These are phyloP conservation scores for Phalacrocorax pelagicus DNA, from an alignment of 2,113 vertebrate species.

Conservation along the genomic window DNA sequence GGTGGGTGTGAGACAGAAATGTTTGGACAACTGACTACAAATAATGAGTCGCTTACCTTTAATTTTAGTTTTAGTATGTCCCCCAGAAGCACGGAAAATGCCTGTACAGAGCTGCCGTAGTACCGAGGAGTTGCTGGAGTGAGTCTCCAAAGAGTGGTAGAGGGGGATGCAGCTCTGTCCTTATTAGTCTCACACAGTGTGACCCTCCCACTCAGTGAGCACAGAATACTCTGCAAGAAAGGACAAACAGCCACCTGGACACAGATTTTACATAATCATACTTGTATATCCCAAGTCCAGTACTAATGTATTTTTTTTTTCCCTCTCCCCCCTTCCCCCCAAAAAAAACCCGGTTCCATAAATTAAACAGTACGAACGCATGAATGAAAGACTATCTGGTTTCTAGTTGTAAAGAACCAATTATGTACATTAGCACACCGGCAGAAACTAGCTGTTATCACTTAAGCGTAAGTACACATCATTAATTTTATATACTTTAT, in stretches of 20 bases:
- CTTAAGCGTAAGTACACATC: neutral
- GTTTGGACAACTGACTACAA: neutral
- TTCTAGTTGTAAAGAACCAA: constrained; percentile 9
- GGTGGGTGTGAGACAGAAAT: no score
- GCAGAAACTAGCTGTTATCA: constrained; percentile 35
- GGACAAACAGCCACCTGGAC: constrained; percentile 63
- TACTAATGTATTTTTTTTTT: neutral
- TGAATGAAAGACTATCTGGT: constrained; percentile 33
- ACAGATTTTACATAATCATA: constrained; percentile 3
- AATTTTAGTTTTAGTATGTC: neutral
- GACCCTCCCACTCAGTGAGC: constrained; percentile 94
- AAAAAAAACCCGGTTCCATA: neutral
- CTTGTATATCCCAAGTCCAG: neutral
- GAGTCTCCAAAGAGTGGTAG: constrained; percentile 72
- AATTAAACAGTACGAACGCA: neutral
- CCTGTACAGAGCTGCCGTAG: constrained; percentile 55
- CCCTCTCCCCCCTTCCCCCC: neutral
- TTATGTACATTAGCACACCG: neutral
- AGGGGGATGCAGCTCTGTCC: constrained; percentile 86
- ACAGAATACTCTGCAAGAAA: constrained; percentile 77
- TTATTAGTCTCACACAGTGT: constrained; percentile 92
- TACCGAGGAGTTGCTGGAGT: constrained; percentile 63
- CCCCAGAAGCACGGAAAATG: constrained; percentile 54
- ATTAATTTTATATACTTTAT: constrained; percentile 39
- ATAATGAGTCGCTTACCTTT: constrained; percentile 73